Evolutionary conservation across 2,113 vertebrate species (phyloP), one percentile per base, ranked within the genome.

Genomic region (Phainopepla nitens): DNA sequence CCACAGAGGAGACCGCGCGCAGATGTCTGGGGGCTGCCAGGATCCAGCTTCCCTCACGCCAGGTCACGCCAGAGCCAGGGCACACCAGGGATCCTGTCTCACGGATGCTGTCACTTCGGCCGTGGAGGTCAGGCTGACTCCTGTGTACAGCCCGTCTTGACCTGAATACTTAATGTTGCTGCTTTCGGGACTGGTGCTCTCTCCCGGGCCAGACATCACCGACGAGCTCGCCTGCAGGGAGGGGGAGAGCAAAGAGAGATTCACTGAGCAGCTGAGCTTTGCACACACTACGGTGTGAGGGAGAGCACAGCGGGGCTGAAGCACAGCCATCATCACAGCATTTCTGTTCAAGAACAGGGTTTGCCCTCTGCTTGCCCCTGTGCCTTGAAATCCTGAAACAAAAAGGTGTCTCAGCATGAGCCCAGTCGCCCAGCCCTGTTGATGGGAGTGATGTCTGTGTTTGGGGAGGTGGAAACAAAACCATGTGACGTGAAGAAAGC

Each of bases 21-120:
- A 10, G 86, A 49, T 25, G 7, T 82, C 93, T 83, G 39, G 80
- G 86, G 92, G 92, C 62, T 94, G 83, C 88, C 15, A 11, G 70
- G 89, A 95, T 97, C 96, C 94, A 94, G 36, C 88, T 90, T 82
- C 69, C 90, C 60, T 75, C 75, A 4, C 24, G 8, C 20, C 11
- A 29, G 83, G 97, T 99, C 98, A 99, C 54, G 99, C 99, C 97
- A 99, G 98, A 87, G 99, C 99, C 97, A 99, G 98, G 47, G 99
- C 98, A 90, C 99, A 99, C 99, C 99, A 99, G 69, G 98, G 98
- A 97, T 99, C 99, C 87, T 98, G 99, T 94, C 99, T 97, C 91
- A 99, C 99, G 0, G 99, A 98, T 13, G 98, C 97, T 0, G 99
- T 98, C 95, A 99, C 99, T 92, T 99, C 99, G 0, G 98, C 97